Percentiles rank a stretch among this genome's conserved stretches.
Conservation (phyloP, 2,888 invertebrate genomes). For the Ptychoptera contaminata region DNA sequence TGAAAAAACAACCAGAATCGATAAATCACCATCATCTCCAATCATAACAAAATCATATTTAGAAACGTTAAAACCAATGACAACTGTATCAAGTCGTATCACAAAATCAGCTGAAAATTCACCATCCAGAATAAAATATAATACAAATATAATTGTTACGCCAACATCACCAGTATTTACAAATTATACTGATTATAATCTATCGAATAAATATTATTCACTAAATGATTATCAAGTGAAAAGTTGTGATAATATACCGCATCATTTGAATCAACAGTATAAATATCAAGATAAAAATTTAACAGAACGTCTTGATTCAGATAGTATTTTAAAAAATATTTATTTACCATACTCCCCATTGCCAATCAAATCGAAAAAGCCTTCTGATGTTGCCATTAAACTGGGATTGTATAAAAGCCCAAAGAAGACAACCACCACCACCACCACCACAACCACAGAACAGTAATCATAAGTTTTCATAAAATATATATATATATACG, state of each 20-base stretch:
- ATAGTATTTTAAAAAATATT: not conserved
- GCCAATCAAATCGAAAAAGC: conserved; percentile 18
- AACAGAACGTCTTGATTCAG: not conserved
- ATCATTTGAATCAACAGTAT: not conserved
- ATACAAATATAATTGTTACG: not conserved
- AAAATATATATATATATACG: too few species aligned
- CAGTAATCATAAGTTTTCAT: too few species aligned
- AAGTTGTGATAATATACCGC: conserved; percentile 19
- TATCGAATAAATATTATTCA: not conserved
- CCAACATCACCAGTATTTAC: not conserved
- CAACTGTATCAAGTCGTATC: conserved; percentile 6
- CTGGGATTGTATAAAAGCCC: conserved; percentile 11
- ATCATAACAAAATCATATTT: conserved; percentile 19
- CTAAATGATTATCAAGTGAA: conserved; percentile 14
- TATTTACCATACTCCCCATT: conserved; percentile 13
- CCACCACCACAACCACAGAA: too few species aligned
- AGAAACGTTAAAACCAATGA: conserved; percentile 13
- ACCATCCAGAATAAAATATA: conserved; percentile 13
- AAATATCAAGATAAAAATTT: not conserved
- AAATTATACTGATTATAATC: not conserved
- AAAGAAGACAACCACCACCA: too few species aligned
- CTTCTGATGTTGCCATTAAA: conserved; percentile 13
- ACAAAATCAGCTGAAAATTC: conserved; percentile 19
- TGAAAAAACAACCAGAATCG: conserved; percentile 23
- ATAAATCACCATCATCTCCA: conserved; percentile 24